Percentiles rank a stretch among this genome's conserved stretches.
phyloP scores from a whole-genome alignment of 1,140 invertebrate genomes.

The Calephelis virginiensis region DNA sequence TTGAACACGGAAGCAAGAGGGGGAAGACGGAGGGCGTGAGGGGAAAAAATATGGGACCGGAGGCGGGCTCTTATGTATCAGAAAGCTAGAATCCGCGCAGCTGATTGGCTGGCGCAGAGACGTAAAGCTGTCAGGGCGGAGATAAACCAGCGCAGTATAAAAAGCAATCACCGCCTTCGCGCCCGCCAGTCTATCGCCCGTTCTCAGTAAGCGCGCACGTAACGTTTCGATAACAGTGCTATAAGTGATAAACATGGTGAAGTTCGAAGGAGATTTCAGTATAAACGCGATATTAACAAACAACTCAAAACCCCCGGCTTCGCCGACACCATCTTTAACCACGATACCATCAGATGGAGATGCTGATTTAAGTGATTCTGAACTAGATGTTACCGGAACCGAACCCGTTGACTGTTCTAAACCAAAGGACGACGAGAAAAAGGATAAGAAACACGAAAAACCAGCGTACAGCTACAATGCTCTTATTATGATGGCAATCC shows the following conservation, averaged over 20 bases:
- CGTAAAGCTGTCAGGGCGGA: slow-evolving; percentile 49
- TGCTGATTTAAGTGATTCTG: slow-evolving; percentile 79
- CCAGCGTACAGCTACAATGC: slow-evolving; percentile 99
- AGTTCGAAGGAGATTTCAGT: slow-evolving; percentile 76
- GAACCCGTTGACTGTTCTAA: slow-evolving; percentile 84
- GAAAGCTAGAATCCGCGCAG: slow-evolving; percentile 44
- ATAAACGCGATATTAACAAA: slow-evolving; percentile 73
- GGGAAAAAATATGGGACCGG: slow-evolving; percentile 25
- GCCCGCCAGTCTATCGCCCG: slow-evolving; percentile 57
- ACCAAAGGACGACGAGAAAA: slow-evolving; percentile 61
- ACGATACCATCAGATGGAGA: slow-evolving; percentile 50
- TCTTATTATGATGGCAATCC: slow-evolving; percentile 99
- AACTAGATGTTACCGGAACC: slow-evolving; percentile 88
- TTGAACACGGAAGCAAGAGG: slow-evolving; percentile 26
- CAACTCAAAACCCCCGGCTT: slow-evolving; percentile 56
- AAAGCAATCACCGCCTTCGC: slow-evolving; percentile 57
- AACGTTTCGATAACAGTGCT: slow-evolving; percentile 44
- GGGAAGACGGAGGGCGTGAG: slow-evolving; percentile 26
- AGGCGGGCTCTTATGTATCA: slow-evolving; percentile 51
- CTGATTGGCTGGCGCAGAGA: slow-evolving; percentile 39
- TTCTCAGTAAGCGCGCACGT: slow-evolving; percentile 51
- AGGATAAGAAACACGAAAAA: slow-evolving; percentile 89
- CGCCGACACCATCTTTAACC: slow-evolving; percentile 52
- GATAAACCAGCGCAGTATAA: slow-evolving; percentile 45
- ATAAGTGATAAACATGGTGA: slow-evolving; percentile 65